A percentile compares a stretch with the other conserved stretches of the same genome.
phyloP scores from a whole-genome alignment of 1,140 invertebrate genomes.

The Triops cancriformis region DNA sequence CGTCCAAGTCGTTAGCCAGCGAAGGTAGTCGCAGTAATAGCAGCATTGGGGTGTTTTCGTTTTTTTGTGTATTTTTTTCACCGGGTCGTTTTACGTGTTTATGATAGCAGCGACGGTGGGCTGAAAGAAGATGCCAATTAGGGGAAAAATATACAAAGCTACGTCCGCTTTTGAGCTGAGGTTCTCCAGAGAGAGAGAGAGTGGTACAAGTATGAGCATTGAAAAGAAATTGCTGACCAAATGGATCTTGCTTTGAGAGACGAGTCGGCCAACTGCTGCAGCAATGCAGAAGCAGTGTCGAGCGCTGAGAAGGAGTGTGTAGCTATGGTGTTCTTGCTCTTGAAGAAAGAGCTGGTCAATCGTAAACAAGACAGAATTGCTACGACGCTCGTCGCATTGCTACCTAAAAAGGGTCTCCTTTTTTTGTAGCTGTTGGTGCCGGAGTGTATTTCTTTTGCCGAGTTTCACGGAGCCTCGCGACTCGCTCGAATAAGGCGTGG shows the following conservation, averaged over 20 bases:
- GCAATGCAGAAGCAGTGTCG: neutral
- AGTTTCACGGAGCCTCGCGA: neutral
- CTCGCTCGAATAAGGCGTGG: neutral
- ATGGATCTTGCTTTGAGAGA: neutral
- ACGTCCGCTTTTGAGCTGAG: neutral
- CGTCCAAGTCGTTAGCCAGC: no score
- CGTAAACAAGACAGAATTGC: slow-evolving; percentile 7
- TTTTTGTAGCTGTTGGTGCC: neutral
- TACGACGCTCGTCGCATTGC: neutral
- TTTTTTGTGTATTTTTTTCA: no score
- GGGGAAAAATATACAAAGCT: neutral
- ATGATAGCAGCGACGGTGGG: neutral
- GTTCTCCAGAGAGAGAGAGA: neutral
- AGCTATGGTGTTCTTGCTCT: neutral
- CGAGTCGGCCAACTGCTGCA: neutral
- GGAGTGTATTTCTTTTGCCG: neutral
- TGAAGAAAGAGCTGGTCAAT: slow-evolving; percentile 9
- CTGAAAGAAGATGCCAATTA: neutral
- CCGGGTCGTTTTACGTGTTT: neutral
- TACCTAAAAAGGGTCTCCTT: neutral
- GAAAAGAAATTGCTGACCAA: slow-evolving; percentile 8
- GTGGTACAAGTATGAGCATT: neutral
- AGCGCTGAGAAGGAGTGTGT: neutral
- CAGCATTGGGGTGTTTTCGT: no score
- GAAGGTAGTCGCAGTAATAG: no score